Conservation (phyloP, 2,113 vertebrate species). For the Macaca mulatta region DNA sequence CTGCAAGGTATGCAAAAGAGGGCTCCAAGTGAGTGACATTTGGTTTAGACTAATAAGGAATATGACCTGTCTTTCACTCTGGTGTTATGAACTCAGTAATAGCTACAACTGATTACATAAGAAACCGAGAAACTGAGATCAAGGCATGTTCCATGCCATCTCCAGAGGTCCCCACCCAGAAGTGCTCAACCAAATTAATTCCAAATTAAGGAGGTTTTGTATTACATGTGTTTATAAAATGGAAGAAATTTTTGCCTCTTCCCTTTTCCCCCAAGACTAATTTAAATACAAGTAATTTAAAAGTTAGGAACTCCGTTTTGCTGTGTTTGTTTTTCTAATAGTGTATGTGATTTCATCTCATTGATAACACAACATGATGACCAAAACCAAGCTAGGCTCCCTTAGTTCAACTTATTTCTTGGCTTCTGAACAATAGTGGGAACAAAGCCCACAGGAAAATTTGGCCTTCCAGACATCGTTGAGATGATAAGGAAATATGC, state of each 20-base stretch:
- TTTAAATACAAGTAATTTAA: slow-evolving; percentile 44
- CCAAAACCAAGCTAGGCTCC: neutral
- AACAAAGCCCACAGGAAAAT: slow-evolving; percentile 36
- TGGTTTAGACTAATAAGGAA: slow-evolving; percentile 3
- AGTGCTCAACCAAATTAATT: neutral
- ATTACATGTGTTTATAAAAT: neutral
- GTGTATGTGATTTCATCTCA: neutral
- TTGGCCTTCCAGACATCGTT: neutral
- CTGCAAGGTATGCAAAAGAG: neutral
- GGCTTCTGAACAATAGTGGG: slow-evolving; percentile 44
- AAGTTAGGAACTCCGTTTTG: neutral
- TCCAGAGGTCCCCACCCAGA: neutral
- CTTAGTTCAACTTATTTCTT: slow-evolving; percentile 12
- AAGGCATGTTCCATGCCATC: neutral
- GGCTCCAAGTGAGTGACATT: neutral
- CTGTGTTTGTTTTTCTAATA: slow-evolving; percentile 26
- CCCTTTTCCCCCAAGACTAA: neutral
- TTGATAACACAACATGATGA: neutral
- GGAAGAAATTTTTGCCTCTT: slow-evolving; percentile 33
- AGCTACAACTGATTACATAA: neutral
- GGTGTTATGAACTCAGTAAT: neutral
- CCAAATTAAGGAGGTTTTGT: neutral
- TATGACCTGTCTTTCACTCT: neutral
- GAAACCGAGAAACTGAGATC: neutral
- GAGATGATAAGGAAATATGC: neutral